Conservation (phyloP, 2,113 vertebrate genomes). For the Macrotis lagotis region DNA sequence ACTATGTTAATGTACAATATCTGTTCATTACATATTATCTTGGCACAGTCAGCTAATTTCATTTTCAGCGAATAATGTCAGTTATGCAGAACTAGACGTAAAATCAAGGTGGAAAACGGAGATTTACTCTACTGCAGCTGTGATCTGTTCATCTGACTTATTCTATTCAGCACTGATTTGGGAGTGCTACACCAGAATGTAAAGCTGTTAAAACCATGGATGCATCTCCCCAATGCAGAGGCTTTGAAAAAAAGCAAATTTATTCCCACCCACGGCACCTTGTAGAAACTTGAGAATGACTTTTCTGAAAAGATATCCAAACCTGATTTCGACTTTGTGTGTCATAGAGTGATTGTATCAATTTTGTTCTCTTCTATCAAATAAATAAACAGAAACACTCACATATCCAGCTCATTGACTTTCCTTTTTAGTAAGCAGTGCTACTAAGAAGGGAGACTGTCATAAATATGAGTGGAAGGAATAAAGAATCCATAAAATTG, state of each 20-base stretch:
- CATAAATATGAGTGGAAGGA: neutral
- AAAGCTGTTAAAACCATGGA: conserved; percentile 48
- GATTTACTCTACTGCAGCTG: conserved; percentile 59
- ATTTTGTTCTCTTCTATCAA: neutral
- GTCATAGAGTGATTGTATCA: neutral
- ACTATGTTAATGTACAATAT: conserved; percentile 61
- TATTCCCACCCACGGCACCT: conserved; percentile 61
- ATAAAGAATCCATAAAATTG: neutral
- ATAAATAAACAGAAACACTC: neutral
- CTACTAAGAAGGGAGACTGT: neutral
- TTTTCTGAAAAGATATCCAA: conserved; percentile 53
- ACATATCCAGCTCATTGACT: neutral
- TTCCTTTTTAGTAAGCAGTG: neutral
- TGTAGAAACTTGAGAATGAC: conserved; percentile 63
- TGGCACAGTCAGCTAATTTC: conserved; percentile 66
- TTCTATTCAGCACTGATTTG: conserved; percentile 54
- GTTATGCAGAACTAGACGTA: conserved; percentile 62
- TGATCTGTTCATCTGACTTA: conserved; percentile 73
- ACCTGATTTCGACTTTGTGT: conserved; percentile 24
- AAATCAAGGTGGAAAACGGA: conserved; percentile 73
- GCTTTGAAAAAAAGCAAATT: conserved; percentile 73
- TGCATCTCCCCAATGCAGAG: conserved; percentile 63
- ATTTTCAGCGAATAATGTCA: conserved; percentile 66
- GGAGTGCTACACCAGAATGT: conserved; percentile 44
- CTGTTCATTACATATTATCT: conserved; percentile 72